These are phyloP conservation scores for Smittia sp. DNA, from an alignment of 2,888 invertebrate genomes.

Conservation along the genomic window DNA sequence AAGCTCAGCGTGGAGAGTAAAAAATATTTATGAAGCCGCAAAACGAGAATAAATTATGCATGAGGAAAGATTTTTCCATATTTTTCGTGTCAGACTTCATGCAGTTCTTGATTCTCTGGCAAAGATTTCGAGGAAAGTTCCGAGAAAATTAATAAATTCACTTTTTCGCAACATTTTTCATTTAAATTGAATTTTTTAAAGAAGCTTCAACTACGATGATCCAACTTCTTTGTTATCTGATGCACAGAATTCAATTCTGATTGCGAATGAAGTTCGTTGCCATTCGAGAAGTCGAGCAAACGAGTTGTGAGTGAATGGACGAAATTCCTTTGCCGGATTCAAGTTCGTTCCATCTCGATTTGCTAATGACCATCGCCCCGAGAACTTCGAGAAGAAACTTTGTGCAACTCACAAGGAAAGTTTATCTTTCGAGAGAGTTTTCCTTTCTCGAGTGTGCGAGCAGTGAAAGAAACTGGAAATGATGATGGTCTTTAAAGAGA, in stretches of 20 bases:
- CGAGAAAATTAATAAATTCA: slow-evolving; percentile 6
- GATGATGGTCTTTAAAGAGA: background rate
- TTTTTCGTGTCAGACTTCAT: slow-evolving; percentile 4
- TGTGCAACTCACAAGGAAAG: background rate
- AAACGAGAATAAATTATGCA: slow-evolving; percentile 8
- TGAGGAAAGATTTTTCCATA: slow-evolving; percentile 12
- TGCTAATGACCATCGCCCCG: slow-evolving; percentile 25
- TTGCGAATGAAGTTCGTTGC: background rate
- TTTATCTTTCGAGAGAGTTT: slow-evolving; percentile 11
- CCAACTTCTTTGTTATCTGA: too few species aligned
- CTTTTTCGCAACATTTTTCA: background rate
- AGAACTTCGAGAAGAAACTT: background rate
- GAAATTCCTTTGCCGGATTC: background rate
- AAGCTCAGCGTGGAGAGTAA: background rate
- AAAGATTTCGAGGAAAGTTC: too few species aligned
- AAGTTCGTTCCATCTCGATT: slow-evolving; percentile 25
- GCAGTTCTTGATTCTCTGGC: background rate
- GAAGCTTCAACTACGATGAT: too few species aligned
- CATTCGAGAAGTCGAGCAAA: background rate
- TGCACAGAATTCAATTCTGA: too few species aligned
- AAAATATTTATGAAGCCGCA: slow-evolving; percentile 4
- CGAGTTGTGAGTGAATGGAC: background rate
- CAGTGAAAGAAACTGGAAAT: background rate
- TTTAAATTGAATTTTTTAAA: background rate
- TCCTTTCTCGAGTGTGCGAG: background rate